Evolutionary conservation across 2,113 vertebrate species (phyloP), one percentile per base, ranked within the genome.

Genomic region (Hippocampus mohnikei): DNA sequence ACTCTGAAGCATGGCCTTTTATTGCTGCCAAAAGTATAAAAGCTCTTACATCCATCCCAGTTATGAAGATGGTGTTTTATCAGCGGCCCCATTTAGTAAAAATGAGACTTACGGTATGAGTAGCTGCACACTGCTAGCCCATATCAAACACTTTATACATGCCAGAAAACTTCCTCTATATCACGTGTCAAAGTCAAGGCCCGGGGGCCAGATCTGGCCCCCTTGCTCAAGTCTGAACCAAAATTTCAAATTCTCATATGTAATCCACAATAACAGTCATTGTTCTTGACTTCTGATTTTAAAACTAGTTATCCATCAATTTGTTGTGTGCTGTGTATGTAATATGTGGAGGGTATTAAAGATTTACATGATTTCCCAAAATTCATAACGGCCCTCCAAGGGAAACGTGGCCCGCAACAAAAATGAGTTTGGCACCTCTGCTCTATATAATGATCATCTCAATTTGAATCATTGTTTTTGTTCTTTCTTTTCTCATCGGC

Each of bases 21-120:
- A 80, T 85, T 70, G 71, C 72, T 72, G 75, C 70, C 63, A 55
- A 66, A 75, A 83, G 85, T 88, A 82, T 90, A 82, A 88, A 71
- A 23, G 72, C 53, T 68, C 76, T 88, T 61, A 72, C 68, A 71
- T 64, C 80, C 63, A 73, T 62, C 76, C 64, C 55, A 52, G 67
- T 76, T 50, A 81, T 84, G 71, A 82, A 81, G 79, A 79, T 71
- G 42, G 61, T 2, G 7, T 64, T 83, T 62, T 76, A 81, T 86
- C 82, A 74, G 1, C 23, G 63, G 40, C 67, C 79, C 79, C 84
- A 78, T 87, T 87, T 88, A 52, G 73, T 77, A 73, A 77, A 65
- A 68, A 76, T 75, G 79, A 56, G 60, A 50, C 69, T 75, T 77
- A 18, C 4, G 13, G 46, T 48, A 79, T 76, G 76, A 72, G 67